Evolutionary conservation across 2,113 vertebrate genomes (phyloP).

Genomic region (Cardinalis cardinalis): DNA sequence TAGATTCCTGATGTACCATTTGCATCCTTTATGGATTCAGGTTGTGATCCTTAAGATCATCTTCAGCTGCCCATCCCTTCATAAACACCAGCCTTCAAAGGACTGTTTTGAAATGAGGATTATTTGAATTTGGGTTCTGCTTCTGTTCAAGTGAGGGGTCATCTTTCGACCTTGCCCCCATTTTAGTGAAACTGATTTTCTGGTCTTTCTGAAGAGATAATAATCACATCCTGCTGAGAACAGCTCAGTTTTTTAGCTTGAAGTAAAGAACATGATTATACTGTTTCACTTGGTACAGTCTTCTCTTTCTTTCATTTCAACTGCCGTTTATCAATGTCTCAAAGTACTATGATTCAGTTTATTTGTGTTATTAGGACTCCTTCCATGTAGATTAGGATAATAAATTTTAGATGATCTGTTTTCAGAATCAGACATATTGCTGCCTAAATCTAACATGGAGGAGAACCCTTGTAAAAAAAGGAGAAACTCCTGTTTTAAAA

Average conservation of each 20-base stretch:
- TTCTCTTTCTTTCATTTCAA: slow-evolving; percentile 32
- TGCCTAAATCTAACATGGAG: slow-evolving; percentile 35
- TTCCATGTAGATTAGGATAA: slow-evolving; percentile 12
- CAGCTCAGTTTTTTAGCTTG: background rate
- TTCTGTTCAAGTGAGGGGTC: slow-evolving; percentile 1
- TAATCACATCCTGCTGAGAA: background rate
- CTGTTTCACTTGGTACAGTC: background rate
- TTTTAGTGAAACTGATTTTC: background rate
- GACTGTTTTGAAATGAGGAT: slow-evolving; percentile 1
- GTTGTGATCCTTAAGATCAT: background rate
- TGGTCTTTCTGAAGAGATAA: slow-evolving; percentile 2
- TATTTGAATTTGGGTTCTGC: background rate
- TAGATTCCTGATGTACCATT: background rate
- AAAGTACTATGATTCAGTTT: background rate
- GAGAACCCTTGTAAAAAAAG: slow-evolving; percentile 29
- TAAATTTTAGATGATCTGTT: slow-evolving; percentile 57
- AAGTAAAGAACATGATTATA: background rate
- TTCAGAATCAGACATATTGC: slow-evolving; percentile 49
- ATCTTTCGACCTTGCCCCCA: background rate
- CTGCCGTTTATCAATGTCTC: background rate
- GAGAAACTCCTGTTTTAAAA: slow-evolving; percentile 18
- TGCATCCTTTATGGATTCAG: background rate
- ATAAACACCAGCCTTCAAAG: background rate
- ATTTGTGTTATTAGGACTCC: slow-evolving; percentile 10
- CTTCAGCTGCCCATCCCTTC: background rate